phyloP scores from a whole-genome alignment of 2,888 invertebrate genomes.

The Venustoraphidia nigricollis region DNA sequence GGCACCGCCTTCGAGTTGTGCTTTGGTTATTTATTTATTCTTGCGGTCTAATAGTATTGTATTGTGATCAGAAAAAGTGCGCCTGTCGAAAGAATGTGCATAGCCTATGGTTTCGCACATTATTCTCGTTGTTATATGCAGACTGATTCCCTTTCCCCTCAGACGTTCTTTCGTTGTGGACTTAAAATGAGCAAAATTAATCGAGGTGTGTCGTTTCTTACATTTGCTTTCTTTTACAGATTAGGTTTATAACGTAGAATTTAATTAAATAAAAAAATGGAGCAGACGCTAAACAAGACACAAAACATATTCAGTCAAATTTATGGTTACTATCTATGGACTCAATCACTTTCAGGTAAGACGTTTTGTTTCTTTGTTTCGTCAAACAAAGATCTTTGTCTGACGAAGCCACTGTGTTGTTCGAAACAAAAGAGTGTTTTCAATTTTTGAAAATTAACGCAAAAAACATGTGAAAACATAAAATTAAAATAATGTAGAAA shows the following conservation, averaged over 20 bases:
- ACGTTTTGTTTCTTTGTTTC: neutral
- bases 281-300: conserved; percentile 33
- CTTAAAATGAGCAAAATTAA: neutral
- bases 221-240: conserved; percentile 1
- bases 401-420: neutral
- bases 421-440: neutral
- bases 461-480: no score
- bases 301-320: conserved; percentile 34
- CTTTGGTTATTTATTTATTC: no score
- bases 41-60: no score
- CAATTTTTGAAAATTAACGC: neutral
- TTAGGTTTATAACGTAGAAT: neutral
- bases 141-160: no score
- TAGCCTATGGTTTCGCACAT: no score
- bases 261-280: conserved; percentile 1
- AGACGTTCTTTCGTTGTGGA: neutral
- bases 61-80: no score
- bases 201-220: neutral
- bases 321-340: conserved; percentile 63
- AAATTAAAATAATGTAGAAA: neutral
- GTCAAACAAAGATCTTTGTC: no score
- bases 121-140: no score
- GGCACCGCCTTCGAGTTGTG: no score
- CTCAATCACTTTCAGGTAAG: conserved; percentile 58
- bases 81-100: no score